Evolutionary conservation across 2,888 invertebrate genomes (phyloP), one percentile per base, ranked within the genome.

Genomic region (Aleiodes alternator): DNA sequence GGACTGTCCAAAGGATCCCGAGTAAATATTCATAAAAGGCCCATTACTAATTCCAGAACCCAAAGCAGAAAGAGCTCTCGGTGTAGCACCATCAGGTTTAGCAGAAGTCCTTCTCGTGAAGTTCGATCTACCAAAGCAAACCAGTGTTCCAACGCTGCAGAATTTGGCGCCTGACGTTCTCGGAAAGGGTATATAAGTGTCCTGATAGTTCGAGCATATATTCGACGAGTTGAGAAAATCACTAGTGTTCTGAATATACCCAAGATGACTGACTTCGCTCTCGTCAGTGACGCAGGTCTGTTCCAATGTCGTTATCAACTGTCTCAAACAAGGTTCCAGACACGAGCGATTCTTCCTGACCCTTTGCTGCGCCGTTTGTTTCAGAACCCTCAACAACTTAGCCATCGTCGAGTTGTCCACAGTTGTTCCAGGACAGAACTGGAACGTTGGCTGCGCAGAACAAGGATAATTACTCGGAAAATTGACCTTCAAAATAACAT

Each of bases 81-180:
- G 97, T 0, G 97, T 97, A 0, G 94, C 92, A 9, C 94, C 93
- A 86, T 95, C 95, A 23, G 94, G 92, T 81, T 94, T 94, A 69
- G 94, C 94, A 23, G 95, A 86, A 23, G 95, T 87, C 73, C 95
- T 91, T 82, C 95, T 92, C 0, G 93, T 92, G 82, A 93, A 92
- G 72, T 94, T 91, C 0, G 95, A 94, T 69, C 96, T 92, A 69
- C 95, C 95, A 90, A 98, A 98, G 80, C 96, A 96, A 0, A 97
- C 97, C 75, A 98, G 90, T 73, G 94, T 93, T 84, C 96, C 96
- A 29, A 95, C 95, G 34, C 95, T 95, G 89, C 96, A 97, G 91
- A 98, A 98, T 84, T 95, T 94, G 0, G 97, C 98, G 0, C 98
- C 98, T 9, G 97, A 97, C 0, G 98, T 98, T 72, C 97, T 92